phyloP scores from a whole-genome alignment of 2,797 vertebrate species.

The Phataginus tetradactyla region DNA sequence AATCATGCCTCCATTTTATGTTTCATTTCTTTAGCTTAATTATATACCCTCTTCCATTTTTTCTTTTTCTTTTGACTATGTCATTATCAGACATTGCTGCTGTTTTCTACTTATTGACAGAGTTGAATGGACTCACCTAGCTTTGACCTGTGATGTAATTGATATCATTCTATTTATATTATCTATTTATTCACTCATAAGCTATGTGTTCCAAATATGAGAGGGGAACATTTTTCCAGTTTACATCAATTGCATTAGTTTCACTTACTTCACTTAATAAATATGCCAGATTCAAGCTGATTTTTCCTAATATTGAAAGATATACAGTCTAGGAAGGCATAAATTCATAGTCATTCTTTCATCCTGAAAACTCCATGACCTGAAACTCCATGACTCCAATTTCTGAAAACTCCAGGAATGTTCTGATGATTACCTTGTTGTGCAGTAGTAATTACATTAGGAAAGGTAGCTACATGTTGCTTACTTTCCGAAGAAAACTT shows the following conservation, averaged over 20 bases:
- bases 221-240: not conserved
- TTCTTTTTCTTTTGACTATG: not conserved
- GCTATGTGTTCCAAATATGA: conserved; percentile 47
- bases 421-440: not conserved
- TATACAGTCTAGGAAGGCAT: not conserved
- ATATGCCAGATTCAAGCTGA: not conserved
- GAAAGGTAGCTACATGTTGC: not conserved
- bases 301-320: conserved; percentile 35
- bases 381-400: no score
- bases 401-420: not conserved
- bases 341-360: not conserved
- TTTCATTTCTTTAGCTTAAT: not conserved
- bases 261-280: conserved; percentile 42
- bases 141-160: conserved; percentile 46
- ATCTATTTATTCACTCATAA: conserved; percentile 13
- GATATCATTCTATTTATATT: not conserved
- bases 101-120: not conserved
- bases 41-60: not conserved
- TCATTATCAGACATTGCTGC: not conserved
- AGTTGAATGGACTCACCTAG: not conserved
- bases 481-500: not conserved
- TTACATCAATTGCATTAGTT: conserved; percentile 12
- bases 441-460: not conserved
- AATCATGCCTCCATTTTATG: not conserved
- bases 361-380: not conserved